These are phyloP conservation scores for Hypothenemus hampei DNA, from an alignment of 1,140 invertebrate species.

Conservation along the genomic window DNA sequence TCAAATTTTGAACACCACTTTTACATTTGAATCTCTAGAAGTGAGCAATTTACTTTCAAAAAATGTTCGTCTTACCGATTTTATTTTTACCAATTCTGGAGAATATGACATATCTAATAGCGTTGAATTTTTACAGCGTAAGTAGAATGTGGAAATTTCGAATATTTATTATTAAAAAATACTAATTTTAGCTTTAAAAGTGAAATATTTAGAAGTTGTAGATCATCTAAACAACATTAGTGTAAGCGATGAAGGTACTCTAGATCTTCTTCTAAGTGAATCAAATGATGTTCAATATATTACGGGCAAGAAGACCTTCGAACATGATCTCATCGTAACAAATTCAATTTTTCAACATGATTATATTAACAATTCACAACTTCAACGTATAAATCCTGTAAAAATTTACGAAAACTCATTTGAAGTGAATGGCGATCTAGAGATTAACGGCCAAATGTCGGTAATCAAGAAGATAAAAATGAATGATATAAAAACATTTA, in stretches of 20 bases:
- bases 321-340: conserved; percentile 43
- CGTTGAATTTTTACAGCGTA: too few species aligned
- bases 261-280: conserved; percentile 45
- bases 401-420: conserved; percentile 38
- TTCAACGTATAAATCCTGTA: conserved; percentile 45
- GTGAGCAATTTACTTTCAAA: too few species aligned
- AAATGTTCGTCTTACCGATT: too few species aligned
- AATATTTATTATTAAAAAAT: too few species aligned
- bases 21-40: conserved; percentile 34
- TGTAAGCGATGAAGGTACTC: conserved; percentile 41
- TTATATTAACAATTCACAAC: conserved; percentile 39
- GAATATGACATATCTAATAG: too few species aligned
- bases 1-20: conserved; percentile 32
- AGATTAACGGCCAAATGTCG: conserved; percentile 43
- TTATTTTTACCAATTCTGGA: too few species aligned
- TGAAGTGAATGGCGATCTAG: conserved; percentile 43
- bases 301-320: conserved; percentile 43
- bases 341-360: conserved; percentile 43
- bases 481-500: conserved; percentile 36
- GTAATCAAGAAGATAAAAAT: conserved; percentile 39
- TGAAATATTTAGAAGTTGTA: too few species aligned
- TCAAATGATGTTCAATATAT: conserved; percentile 43
- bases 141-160: too few species aligned
- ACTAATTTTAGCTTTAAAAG: too few species aligned
- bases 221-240: conserved; percentile 46